Evolutionary conservation across 2,888 invertebrate genomes (phyloP).

Genomic region (Ennomos quercinarius): DNA sequence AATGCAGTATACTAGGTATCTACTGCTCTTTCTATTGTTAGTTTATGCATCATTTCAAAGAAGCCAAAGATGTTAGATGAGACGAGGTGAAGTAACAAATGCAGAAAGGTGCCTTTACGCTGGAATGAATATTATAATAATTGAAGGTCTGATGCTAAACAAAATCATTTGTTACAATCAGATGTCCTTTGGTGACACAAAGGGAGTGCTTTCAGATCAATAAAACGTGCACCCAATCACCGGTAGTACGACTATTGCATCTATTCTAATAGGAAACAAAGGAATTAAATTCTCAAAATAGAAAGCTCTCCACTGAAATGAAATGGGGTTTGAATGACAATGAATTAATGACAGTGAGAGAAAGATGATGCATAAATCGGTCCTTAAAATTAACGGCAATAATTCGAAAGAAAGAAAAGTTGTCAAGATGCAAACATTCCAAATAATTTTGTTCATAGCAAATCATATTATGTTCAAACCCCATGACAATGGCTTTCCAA

Average conservation of each 20-base stretch:
- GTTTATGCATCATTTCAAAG: conserved; percentile 76
- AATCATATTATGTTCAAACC: conserved; percentile 80
- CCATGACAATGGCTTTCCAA: conserved; percentile 76
- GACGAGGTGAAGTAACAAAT: conserved; percentile 76
- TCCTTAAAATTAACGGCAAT: conserved; percentile 64
- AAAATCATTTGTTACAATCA: conserved; percentile 73
- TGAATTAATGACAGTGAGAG: conserved; percentile 61
- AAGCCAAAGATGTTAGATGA: conserved; percentile 79
- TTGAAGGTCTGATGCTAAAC: conserved; percentile 10
- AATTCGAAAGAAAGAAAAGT: conserved; percentile 75
- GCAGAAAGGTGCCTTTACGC: conserved; percentile 40
- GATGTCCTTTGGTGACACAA: conserved; percentile 56
- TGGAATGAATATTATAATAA: conserved; percentile 4
- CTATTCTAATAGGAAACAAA: conserved; percentile 45
- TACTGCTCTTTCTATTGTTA: conserved; percentile 75
- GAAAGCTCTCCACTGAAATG: conserved; percentile 81
- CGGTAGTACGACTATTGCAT: conserved; percentile 43
- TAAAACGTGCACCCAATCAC: conserved; percentile 83
- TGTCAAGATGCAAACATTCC: conserved; percentile 86
- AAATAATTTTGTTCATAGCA: conserved; percentile 71
- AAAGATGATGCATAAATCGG: conserved; percentile 68
- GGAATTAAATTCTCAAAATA: conserved; percentile 44
- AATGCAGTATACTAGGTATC: conserved; percentile 47
- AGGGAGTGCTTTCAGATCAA: conserved; percentile 80
- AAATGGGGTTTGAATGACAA: conserved; percentile 84